phyloP scores from a whole-genome alignment of 2,113 vertebrate genomes.

The Propithecus coquereli region DNA sequence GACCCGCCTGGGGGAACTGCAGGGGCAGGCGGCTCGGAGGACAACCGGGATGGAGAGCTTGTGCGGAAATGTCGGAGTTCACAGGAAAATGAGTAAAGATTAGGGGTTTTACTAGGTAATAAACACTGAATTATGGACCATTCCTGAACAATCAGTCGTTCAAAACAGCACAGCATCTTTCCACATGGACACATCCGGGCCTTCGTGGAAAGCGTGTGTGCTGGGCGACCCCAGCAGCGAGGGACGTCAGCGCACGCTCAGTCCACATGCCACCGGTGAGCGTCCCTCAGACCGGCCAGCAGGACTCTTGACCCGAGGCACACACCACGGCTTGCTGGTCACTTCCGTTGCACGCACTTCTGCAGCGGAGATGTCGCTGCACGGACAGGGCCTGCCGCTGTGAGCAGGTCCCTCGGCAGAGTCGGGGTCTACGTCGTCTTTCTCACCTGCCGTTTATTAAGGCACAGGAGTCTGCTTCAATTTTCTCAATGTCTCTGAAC shows the following conservation, averaged over 20 bases:
- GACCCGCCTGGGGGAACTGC: not conserved
- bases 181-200: rapidly evolving
- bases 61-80: not conserved
- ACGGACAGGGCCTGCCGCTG: rapidly evolving
- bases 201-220: rapidly evolving
- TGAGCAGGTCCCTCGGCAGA: rapidly evolving
- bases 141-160: not conserved
- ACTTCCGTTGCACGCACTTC: not conserved
- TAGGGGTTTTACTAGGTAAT: not conserved
- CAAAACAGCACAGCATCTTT: not conserved
- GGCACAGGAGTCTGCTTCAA: not conserved
- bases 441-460: rapidly evolving
- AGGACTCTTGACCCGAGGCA: not conserved
- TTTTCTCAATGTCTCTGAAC: not conserved
- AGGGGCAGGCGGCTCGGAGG: rapidly evolving
- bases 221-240: not conserved
- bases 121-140: not conserved
- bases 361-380: not conserved
- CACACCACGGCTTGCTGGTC: rapidly evolving
- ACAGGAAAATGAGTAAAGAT: not conserved
- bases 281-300: rapidly evolving
- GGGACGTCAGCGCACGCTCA: not conserved
- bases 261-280: rapidly evolving
- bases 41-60: not conserved
- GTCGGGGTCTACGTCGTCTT: rapidly evolving